phyloP scores from a whole-genome alignment of 2,888 invertebrate species.

The Hemithea aestivaria region DNA sequence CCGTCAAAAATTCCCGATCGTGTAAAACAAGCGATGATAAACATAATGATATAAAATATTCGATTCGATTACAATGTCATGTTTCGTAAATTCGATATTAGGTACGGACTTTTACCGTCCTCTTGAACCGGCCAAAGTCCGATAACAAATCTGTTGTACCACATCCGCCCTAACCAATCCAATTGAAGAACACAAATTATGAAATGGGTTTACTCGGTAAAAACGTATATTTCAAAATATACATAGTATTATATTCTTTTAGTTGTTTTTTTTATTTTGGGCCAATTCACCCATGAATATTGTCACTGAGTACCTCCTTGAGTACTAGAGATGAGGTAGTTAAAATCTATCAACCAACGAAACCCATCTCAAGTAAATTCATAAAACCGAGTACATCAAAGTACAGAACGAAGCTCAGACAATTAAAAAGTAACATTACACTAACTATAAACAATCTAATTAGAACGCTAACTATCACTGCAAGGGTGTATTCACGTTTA shows the following conservation, averaged over 20 bases:
- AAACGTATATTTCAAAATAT: no score
- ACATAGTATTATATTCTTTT: no score
- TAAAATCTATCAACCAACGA: not conserved
- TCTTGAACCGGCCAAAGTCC: no score
- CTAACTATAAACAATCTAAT: slow-evolving; percentile 58
- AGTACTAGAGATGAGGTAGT: not conserved
- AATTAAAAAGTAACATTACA: slow-evolving; percentile 53
- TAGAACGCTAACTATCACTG: slow-evolving; percentile 65
- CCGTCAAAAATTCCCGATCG: not conserved
- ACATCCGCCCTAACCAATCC: slow-evolving; percentile 48
- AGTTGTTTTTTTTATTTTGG: no score
- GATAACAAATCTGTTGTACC: slow-evolving; percentile 52
- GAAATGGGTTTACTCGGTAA: slow-evolving; percentile 29
- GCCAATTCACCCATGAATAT: no score
- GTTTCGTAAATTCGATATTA: slow-evolving; percentile 20
- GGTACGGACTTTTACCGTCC: slow-evolving; percentile 16
- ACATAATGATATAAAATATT: slow-evolving; percentile 6
- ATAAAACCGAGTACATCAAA: not conserved
- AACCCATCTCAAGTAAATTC: no score
- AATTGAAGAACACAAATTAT: slow-evolving; percentile 20
- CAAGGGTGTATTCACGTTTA: slow-evolving; percentile 61
- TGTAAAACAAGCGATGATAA: slow-evolving; percentile 2
- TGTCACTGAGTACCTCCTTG: no score
- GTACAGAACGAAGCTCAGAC: slow-evolving; percentile 34
- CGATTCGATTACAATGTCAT: slow-evolving; percentile 11